Evolutionary conservation across 2,888 invertebrate genomes (phyloP).

Genomic region (Cerceris ruficornis): DNA sequence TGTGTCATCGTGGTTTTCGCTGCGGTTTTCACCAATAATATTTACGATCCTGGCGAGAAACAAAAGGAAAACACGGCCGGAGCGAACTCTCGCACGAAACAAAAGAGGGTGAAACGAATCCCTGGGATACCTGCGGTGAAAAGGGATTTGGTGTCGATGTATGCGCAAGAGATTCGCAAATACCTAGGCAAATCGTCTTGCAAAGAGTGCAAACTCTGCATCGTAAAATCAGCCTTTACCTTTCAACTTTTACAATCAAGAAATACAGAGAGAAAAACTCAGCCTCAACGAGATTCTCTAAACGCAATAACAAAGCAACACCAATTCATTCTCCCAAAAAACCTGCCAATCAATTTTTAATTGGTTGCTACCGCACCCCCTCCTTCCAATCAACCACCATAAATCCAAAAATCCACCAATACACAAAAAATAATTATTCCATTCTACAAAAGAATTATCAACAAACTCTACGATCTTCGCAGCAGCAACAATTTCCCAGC

Average conservation of each 20-base stretch:
- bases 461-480: too few relatives aligned
- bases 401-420: too few relatives aligned
- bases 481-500: not conserved
- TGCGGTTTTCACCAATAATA: slow-evolving; percentile 47
- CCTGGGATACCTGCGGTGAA: slow-evolving; percentile 32
- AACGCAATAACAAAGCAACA: too few relatives aligned
- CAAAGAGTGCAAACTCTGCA: not conserved
- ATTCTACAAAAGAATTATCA: too few relatives aligned
- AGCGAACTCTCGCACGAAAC: slow-evolving; percentile 15
- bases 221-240: not conserved
- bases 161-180: slow-evolving; percentile 16
- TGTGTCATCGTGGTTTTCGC: slow-evolving; percentile 25
- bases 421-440: too few relatives aligned
- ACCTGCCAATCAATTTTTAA: too few relatives aligned
- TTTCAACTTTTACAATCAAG: not conserved
- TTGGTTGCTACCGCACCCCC: too few relatives aligned
- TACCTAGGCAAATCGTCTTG: slow-evolving; percentile 12
- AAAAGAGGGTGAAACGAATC: slow-evolving; percentile 37
- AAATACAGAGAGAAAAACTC: not conserved
- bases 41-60: slow-evolving; percentile 38
- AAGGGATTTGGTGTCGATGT: slow-evolving; percentile 13
- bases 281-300: not conserved
- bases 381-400: too few relatives aligned
- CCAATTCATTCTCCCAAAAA: too few relatives aligned
- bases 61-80: slow-evolving; percentile 22